phyloP scores from a whole-genome alignment of 2,113 vertebrate species.

The Epinephelus cyanopodus region DNA sequence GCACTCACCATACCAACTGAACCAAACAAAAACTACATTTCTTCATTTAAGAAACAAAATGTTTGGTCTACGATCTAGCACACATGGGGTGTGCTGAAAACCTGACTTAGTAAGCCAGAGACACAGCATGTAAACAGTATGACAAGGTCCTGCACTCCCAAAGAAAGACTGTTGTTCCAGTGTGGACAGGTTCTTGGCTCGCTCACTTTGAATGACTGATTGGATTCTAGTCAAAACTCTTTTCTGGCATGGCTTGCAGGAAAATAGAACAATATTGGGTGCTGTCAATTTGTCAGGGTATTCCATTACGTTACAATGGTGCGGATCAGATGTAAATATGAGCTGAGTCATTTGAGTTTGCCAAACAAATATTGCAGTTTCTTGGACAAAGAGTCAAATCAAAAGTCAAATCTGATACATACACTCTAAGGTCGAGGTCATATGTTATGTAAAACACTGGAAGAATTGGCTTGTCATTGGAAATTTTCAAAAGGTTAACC shows the following conservation, averaged over 20 bases:
- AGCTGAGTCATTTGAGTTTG: conserved; percentile 59
- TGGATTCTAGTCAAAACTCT: conserved; percentile 70
- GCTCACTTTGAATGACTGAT: conserved; percentile 72
- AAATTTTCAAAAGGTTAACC: too few relatives aligned
- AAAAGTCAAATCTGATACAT: conserved; percentile 21
- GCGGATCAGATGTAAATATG: conserved; percentile 57
- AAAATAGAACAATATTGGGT: conserved; percentile 71
- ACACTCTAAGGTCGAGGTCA: not conserved
- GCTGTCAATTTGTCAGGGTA: conserved; percentile 67
- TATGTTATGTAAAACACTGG: conserved; percentile 2
- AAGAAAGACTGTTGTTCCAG: conserved; percentile 74
- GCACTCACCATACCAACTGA: not conserved
- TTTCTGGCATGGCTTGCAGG: conserved; percentile 58
- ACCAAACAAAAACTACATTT: conserved; percentile 26
- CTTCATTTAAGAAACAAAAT: conserved; percentile 39
- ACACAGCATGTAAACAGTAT: conserved; percentile 72
- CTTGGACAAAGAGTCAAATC: conserved; percentile 21
- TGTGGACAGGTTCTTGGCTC: conserved; percentile 77
- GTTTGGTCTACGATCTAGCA: conserved; percentile 47
- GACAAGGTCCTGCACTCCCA: conserved; percentile 72
- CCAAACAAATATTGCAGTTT: conserved; percentile 45
- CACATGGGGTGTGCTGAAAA: conserved; percentile 46
- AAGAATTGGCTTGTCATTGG: not conserved
- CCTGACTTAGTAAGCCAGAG: conserved; percentile 54
- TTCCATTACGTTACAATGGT: conserved; percentile 60